A percentile compares a stretch with the other conserved stretches of the same genome.
Conservation (phyloP, 2,888 invertebrate species). For the Pammene fasciana region DNA sequence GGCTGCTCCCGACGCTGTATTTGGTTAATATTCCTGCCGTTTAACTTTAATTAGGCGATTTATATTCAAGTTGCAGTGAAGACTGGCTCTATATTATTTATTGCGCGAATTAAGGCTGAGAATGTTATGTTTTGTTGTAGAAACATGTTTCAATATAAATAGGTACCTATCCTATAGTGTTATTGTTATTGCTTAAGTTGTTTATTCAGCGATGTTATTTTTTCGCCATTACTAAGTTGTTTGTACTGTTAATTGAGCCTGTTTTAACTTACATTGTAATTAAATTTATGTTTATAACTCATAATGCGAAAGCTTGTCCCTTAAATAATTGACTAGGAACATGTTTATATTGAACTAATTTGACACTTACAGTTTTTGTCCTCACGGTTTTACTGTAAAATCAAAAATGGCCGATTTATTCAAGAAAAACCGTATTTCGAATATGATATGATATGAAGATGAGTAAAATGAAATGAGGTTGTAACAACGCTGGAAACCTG, state of each 20-base stretch:
- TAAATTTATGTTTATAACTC: neutral
- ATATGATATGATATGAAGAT: no score
- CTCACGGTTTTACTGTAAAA: no score
- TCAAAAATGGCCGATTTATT: no score
- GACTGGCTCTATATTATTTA: constrained; percentile 75
- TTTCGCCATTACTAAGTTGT: neutral
- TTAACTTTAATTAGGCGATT: constrained; percentile 78
- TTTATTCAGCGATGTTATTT: constrained; percentile 1
- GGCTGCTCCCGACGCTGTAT: constrained; percentile 55
- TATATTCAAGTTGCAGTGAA: constrained; percentile 78
- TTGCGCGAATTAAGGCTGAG: constrained; percentile 62
- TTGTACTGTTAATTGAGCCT: constrained; percentile 2
- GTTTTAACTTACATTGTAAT: neutral
- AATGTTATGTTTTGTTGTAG: constrained; percentile 56
- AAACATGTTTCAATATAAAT: constrained; percentile 21
- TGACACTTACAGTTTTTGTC: neutral
- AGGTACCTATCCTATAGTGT: constrained; percentile 3
- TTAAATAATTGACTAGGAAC: neutral
- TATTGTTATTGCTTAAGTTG: constrained; percentile 16
- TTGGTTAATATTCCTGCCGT: constrained; percentile 68
- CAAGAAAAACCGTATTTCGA: no score
- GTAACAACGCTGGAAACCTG: no score
- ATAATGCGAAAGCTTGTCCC: neutral
- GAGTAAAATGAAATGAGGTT: no score
- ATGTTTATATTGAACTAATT: neutral